A percentile compares a stretch with the other conserved stretches of the same genome.
phyloP scores from a whole-genome alignment of 2,797 vertebrate species.

The Chrysolophus pictus region DNA sequence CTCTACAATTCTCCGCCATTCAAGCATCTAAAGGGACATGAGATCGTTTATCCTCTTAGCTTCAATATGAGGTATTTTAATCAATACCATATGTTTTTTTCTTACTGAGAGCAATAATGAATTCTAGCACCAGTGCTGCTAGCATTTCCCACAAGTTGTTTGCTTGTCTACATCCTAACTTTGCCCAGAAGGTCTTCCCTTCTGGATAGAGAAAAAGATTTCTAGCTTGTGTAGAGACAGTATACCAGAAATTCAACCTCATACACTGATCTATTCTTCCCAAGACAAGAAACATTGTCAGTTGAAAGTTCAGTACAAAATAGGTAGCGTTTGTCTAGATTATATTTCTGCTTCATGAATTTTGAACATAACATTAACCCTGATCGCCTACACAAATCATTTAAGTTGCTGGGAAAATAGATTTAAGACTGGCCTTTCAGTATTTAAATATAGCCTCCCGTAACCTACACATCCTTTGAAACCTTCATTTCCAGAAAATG shows the following conservation, averaged over 20 bases:
- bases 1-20: too few relatives aligned
- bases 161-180: not conserved
- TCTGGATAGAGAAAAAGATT: not conserved
- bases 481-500: not conserved
- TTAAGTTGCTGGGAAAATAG: not conserved
- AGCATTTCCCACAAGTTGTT: not conserved
- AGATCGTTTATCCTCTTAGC: not conserved
- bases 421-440: not conserved
- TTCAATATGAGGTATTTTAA: not conserved
- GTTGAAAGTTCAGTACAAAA: not conserved
- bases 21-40: not conserved
- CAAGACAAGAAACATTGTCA: not conserved
- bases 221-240: not conserved
- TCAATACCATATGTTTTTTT: not conserved
- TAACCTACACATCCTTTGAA: not conserved
- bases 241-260: not conserved
- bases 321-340: not conserved
- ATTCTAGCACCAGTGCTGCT: not conserved
- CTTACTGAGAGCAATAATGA: not conserved
- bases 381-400: not conserved
- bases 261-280: not conserved
- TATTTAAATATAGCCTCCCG: not conserved
- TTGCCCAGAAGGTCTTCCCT: not conserved
- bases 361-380: not conserved
- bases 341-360: not conserved